A percentile compares a stretch with the other conserved stretches of the same genome.
Evolutionary conservation across 1,140 invertebrate species (phyloP).

Genomic region (Gryllus bimaculatus): DNA sequence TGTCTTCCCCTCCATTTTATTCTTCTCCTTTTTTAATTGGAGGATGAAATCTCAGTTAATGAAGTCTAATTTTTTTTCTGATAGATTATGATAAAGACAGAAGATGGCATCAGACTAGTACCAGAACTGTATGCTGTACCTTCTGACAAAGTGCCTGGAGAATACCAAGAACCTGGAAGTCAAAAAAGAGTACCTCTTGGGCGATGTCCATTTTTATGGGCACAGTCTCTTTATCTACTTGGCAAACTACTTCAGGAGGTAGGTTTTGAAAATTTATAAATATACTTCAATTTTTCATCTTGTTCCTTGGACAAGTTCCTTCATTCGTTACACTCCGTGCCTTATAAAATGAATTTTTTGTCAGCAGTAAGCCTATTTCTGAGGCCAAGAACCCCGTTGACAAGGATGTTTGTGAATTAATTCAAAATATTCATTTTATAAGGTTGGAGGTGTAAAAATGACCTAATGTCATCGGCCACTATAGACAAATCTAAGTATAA

Average conservation of each 20-base stretch:
- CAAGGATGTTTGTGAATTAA: no score
- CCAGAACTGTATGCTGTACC: constrained; percentile 95
- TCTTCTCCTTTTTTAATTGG: neutral
- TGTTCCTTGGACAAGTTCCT: neutral
- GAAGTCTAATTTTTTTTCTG: neutral
- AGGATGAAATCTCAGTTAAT: neutral
- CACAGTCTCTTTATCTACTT: constrained; percentile 93
- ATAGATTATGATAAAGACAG: constrained; percentile 64
- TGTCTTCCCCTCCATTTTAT: no score
- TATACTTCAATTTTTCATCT: neutral
- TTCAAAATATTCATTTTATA: no score
- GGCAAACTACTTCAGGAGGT: constrained; percentile 90
- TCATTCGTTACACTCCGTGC: neutral
- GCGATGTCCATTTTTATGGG: constrained; percentile 94
- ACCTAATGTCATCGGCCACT: no score
- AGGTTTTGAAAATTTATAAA: constrained; percentile 24
- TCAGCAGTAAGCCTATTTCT: no score
- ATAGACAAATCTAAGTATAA: no score
- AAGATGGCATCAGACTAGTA: constrained; percentile 81
- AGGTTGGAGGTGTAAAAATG: no score
- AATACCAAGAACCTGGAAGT: constrained; percentile 79
- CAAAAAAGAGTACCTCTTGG: constrained; percentile 79
- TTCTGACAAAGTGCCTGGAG: constrained; percentile 66
- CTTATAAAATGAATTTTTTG: no score
- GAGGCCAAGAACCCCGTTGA: no score